Conservation (phyloP, 2,797 vertebrate species). For the Holocentrus rufus region DNA sequence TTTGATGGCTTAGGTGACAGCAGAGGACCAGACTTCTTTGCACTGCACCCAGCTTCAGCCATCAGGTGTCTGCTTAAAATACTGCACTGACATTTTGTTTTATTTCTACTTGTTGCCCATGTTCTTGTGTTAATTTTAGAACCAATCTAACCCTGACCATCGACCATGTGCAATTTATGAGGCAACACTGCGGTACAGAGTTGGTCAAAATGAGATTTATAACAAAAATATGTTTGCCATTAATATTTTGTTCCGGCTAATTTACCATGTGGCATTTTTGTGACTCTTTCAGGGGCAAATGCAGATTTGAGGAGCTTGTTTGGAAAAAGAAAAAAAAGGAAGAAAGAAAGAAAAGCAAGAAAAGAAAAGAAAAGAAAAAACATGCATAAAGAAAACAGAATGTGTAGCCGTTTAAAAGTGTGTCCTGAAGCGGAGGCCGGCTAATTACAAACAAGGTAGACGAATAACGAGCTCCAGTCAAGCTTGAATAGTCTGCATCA, state of each 20-base stretch:
- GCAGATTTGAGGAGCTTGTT: neutral
- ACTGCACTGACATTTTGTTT: slow-evolving; percentile 59
- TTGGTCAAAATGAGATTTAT: slow-evolving; percentile 7
- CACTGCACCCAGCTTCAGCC: slow-evolving; percentile 59
- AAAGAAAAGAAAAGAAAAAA: no score
- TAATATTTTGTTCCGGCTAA: slow-evolving; percentile 3
- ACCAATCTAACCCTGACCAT: slow-evolving; percentile 32
- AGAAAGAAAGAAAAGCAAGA: no score
- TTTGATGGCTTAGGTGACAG: slow-evolving; percentile 63
- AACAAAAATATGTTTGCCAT: slow-evolving; percentile 4
- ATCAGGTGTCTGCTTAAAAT: slow-evolving; percentile 62
- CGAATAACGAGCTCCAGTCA: slow-evolving; percentile 16
- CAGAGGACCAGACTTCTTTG: slow-evolving; percentile 55
- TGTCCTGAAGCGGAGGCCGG: neutral
- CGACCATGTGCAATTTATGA: slow-evolving; percentile 40
- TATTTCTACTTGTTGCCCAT: slow-evolving; percentile 48
- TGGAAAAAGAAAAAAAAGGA: no score
- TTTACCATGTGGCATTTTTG: slow-evolving; percentile 28
- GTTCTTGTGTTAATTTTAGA: slow-evolving; percentile 47
- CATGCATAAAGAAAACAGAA: neutral
- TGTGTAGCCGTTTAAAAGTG: neutral
- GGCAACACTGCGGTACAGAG: slow-evolving; percentile 6
- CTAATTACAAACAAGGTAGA: neutral
- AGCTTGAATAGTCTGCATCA: slow-evolving; percentile 18
- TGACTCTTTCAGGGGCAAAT: slow-evolving; percentile 1